Base-by-base conservation (phyloP, 2,113 vertebrate genomes). In the Protomyctophum bolini region DNA sequence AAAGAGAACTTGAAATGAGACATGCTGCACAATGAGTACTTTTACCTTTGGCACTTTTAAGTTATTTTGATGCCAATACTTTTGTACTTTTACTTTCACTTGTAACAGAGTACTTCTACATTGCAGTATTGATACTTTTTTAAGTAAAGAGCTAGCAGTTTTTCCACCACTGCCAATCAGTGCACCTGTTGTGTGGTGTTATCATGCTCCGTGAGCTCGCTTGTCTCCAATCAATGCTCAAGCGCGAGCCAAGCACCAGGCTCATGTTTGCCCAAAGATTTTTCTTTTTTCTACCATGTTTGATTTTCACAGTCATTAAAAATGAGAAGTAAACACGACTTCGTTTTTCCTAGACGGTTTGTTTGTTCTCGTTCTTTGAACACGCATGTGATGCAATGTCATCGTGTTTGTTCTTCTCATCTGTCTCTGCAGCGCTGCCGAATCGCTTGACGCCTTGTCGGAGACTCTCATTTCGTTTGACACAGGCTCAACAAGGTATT, bases 401-500 rank as follows among this genome's bases (percentile, higher is more conserved):
- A 57, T 49, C 21, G 12, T 74, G 51, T 80, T 77, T 82, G 6
- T 8, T 68, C 58, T 79, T 52, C 7, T 0, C 54, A 14, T 81
- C 28, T 80, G 5, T 72, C 65, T 81, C 48, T 65, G 77, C 74
- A 73, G 84, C 73, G 75, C 65, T 6, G 64, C 60, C 77, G 77
- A 88, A 61, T 77, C 64, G 0, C 79, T 84, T 10, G 21, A 63
- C 4, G 45, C 81, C 58, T 58, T 87, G 68, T 89, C 81, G 0
- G 72, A 86, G 66, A 84, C 82, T 3, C 78, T 90, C 66, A 72
- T 89, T 71, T 70, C 84, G 51, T 80, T 82, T 6, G 50, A 72
- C 57, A 65, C 82, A 11, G 73, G 68, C 59, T 77, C 84, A 62
- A 60, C 63, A 77, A 91, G 92, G 90, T 92, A 91, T 2, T 11